Percentiles rank a stretch among this genome's conserved stretches.
phyloP scores from a whole-genome alignment of 1,140 invertebrate genomes.

The Caenorhabditis briggsae region DNA sequence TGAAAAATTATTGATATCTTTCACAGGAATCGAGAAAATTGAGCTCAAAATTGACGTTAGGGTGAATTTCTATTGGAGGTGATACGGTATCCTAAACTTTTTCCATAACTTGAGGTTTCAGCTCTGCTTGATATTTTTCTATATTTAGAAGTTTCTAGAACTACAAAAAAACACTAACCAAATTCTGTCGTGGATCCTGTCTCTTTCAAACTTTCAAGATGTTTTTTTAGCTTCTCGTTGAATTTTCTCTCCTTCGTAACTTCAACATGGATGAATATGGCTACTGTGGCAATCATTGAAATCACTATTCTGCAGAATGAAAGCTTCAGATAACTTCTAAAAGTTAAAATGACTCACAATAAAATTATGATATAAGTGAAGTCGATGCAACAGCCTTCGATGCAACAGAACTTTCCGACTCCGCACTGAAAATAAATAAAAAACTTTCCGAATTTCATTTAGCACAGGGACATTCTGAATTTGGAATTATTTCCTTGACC shows the following conservation, averaged over 20 bases:
- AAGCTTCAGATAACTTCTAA: no score
- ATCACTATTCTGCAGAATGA: conserved; percentile 20
- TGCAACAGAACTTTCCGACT: conserved; percentile 39
- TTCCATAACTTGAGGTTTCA: no score
- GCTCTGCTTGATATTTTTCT: no score
- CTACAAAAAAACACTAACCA: neutral
- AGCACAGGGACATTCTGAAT: no score
- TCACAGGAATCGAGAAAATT: no score
- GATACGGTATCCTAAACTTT: no score
- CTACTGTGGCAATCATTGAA: conserved; percentile 40
- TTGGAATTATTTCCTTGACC: no score
- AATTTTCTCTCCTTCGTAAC: conserved; percentile 22
- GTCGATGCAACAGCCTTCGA: conserved; percentile 26
- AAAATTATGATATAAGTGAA: conserved; percentile 41
- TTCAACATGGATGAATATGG: conserved; percentile 37
- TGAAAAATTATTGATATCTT: no score
- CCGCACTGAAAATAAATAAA: conserved; percentile 23
- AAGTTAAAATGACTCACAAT: neutral
- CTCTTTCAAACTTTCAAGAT: conserved; percentile 11
- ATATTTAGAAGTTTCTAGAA: no score
- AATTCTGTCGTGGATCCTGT: neutral
- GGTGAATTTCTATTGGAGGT: no score
- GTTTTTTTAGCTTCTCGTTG: conserved; percentile 14
- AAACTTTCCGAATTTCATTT: neutral
- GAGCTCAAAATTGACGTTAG: no score